Conservation (phyloP, 2,888 invertebrate species). For the Odiellus spinosus region DNA sequence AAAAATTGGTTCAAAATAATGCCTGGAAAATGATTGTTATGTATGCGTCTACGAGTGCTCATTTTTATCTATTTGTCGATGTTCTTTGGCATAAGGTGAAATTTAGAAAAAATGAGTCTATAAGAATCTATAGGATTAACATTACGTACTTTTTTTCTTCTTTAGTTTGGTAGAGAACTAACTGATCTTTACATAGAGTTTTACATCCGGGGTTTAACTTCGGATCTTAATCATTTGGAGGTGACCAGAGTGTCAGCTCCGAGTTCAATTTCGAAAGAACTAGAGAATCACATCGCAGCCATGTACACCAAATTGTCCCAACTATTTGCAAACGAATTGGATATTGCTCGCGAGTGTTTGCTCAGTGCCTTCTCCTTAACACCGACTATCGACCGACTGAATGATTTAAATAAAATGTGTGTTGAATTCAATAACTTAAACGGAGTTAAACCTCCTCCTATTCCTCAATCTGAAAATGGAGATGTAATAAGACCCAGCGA, state of each 20-base stretch:
- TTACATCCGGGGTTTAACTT: constrained; percentile 54
- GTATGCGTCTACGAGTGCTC: constrained; percentile 31
- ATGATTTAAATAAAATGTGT: constrained; percentile 18
- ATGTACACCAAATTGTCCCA: constrained; percentile 49
- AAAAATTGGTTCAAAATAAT: constrained; percentile 7
- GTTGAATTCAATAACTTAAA: too few relatives aligned
- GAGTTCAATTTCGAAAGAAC: constrained; percentile 32
- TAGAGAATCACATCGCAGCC: constrained; percentile 38
- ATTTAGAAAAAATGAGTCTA: too few relatives aligned
- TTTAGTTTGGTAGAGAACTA: too few relatives aligned
- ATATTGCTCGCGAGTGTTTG: constrained; percentile 49
- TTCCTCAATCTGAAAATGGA: too few relatives aligned
- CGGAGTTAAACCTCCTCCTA: too few relatives aligned
- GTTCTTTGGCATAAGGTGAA: constrained; percentile 33
- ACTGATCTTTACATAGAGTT: constrained; percentile 52
- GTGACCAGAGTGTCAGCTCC: constrained; percentile 10
- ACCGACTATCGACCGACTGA: constrained; percentile 45
- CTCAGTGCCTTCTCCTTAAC: constrained; percentile 59
- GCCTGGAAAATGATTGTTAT: constrained; percentile 11
- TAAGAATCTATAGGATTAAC: too few relatives aligned
- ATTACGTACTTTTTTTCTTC: too few relatives aligned
- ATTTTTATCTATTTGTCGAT: constrained; percentile 48
- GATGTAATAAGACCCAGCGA: too few relatives aligned
- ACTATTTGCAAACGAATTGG: constrained; percentile 39
- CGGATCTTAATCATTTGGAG: constrained; percentile 59